These are phyloP conservation scores for Ciconia maguari DNA, from an alignment of 2,113 vertebrate species.

Conservation along the genomic window DNA sequence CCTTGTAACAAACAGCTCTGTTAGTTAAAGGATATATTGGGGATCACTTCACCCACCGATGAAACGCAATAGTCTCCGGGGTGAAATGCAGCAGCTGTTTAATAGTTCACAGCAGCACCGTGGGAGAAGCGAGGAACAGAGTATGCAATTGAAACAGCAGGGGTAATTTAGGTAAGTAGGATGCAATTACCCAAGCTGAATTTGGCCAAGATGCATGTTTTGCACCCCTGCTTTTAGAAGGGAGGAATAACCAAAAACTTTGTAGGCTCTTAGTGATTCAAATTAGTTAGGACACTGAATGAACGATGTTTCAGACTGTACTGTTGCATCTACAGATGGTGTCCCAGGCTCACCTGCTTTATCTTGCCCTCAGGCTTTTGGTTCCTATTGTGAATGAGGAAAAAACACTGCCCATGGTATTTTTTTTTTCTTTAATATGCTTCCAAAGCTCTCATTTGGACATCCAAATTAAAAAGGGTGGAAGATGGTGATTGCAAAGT, in stretches of 20 bases:
- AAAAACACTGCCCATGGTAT: background rate
- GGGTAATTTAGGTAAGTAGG: background rate
- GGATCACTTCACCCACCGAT: background rate
- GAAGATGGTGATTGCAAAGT: background rate
- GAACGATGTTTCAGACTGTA: background rate
- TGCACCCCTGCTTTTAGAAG: background rate
- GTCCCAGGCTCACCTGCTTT: background rate
- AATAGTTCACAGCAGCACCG: background rate
- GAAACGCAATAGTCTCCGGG: background rate
- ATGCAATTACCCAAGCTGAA: background rate
- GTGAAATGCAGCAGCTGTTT: slow-evolving; percentile 22
- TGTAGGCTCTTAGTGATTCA: background rate
- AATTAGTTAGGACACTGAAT: background rate
- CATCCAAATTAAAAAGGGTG: background rate
- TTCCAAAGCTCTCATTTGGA: slow-evolving; percentile 2
- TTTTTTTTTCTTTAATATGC: background rate
- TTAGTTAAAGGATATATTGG: background rate
- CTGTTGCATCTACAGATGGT: background rate
- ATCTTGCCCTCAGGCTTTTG: background rate
- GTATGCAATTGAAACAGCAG: background rate
- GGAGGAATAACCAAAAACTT: background rate
- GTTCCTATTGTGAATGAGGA: background rate
- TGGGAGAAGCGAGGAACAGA: background rate
- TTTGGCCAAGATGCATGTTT: background rate
- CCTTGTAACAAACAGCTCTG: background rate